phyloP scores from a whole-genome alignment of 1,140 invertebrate genomes.

The Drosophila lini region DNA sequence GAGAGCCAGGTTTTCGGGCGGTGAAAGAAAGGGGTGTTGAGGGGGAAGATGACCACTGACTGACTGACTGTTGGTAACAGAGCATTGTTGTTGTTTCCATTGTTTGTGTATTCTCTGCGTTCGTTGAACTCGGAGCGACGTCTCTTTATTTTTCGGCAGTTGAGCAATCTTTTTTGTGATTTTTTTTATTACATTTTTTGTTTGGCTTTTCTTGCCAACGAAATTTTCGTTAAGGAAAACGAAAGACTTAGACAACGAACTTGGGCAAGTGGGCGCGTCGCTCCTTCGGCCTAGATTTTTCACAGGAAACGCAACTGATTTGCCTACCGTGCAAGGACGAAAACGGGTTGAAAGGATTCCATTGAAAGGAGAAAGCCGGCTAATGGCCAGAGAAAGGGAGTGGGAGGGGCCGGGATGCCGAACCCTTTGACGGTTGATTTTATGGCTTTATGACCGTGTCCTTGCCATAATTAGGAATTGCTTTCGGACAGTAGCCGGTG shows the following conservation, averaged over 20 bases:
- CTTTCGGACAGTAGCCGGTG: slow-evolving; percentile 38
- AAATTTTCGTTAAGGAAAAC: slow-evolving; percentile 34
- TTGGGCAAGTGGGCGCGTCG: slow-evolving; percentile 35
- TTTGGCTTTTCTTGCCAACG: slow-evolving; percentile 14
- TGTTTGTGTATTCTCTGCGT: slow-evolving; percentile 69
- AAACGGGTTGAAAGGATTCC: slow-evolving; percentile 33
- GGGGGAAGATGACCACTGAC: slow-evolving; percentile 53
- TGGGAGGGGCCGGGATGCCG: background rate
- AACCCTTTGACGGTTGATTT: slow-evolving; percentile 71
- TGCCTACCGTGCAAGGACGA: slow-evolving; percentile 73
- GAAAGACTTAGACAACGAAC: slow-evolving; percentile 77
- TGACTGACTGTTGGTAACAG: slow-evolving; percentile 70
- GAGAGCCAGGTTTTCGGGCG: slow-evolving; percentile 58
- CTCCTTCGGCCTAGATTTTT: slow-evolving; percentile 45
- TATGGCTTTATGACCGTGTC: slow-evolving; percentile 77
- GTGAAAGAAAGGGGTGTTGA: background rate
- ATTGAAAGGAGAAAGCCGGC: slow-evolving; percentile 48
- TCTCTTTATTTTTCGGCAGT: slow-evolving; percentile 47
- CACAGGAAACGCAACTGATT: slow-evolving; percentile 50
- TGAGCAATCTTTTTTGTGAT: slow-evolving; percentile 62
- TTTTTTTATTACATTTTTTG: slow-evolving; percentile 28
- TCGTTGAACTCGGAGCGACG: slow-evolving; percentile 62
- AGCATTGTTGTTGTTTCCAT: slow-evolving; percentile 62
- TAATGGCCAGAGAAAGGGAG: slow-evolving; percentile 38
- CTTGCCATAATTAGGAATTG: slow-evolving; percentile 72